Evolutionary conservation across 1,140 invertebrate species (phyloP).

Genomic region (Parasteatoda tepidariorum): DNA sequence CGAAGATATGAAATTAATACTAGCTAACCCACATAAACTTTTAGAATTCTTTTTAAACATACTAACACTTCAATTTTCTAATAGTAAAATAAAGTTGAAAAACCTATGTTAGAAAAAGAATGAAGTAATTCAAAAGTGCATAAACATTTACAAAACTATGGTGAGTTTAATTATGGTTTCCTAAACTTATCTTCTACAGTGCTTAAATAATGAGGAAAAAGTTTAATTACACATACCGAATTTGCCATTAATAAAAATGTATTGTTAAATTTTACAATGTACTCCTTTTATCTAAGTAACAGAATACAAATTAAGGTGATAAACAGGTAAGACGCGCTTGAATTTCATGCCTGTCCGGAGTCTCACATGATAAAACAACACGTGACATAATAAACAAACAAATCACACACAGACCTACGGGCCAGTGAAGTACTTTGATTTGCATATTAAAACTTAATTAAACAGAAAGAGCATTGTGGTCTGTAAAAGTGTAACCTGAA

Average conservation of each 20-base stretch:
- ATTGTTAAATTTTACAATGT: neutral
- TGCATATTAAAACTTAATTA: no score
- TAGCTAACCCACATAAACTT: no score
- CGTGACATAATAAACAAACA: constrained; percentile 37
- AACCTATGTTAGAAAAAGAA: neutral
- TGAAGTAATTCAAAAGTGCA: neutral
- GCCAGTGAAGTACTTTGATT: no score
- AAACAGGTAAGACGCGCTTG: constrained; percentile 25
- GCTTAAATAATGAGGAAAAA: neutral
- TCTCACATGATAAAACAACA: constrained; percentile 43
- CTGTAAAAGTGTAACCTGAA: no score
- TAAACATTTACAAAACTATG: neutral
- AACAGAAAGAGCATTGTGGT: no score
- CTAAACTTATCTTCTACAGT: no score
- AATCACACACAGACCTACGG: no score
- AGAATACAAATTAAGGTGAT: constrained; percentile 3
- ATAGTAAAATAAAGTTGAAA: neutral
- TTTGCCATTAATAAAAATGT: constrained; percentile 33
- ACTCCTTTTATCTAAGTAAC: neutral
- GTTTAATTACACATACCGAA: constrained; percentile 26
- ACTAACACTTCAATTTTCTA: neutral
- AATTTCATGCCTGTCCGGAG: constrained; percentile 48
- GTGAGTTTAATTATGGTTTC: neutral
- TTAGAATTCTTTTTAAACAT: neutral
- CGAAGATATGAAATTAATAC: no score